Percentiles rank a stretch among this genome's conserved stretches.
phyloP scores from a whole-genome alignment of 2,888 invertebrate genomes.

The Leptinotarsa juncta region DNA sequence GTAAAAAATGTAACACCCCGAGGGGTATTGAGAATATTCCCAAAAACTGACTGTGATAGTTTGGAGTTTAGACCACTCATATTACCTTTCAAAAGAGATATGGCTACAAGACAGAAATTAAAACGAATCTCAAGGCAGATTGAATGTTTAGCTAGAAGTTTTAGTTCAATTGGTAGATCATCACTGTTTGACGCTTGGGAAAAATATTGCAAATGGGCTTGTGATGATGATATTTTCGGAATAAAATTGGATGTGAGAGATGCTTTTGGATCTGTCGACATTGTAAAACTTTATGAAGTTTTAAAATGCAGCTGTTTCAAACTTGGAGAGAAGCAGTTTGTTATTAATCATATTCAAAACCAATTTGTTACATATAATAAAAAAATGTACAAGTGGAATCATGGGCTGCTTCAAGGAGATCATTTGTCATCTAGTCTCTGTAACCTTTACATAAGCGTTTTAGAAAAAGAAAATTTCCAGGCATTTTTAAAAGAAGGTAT shows the following conservation, averaged over 20 bases:
- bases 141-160: conserved; percentile 29
- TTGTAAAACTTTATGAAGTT: conserved; percentile 34
- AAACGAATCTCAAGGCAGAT: conserved; percentile 38
- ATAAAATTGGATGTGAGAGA: conserved; percentile 49
- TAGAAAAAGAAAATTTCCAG: conserved; percentile 39
- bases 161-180: conserved; percentile 24
- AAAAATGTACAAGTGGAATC: conserved; percentile 47
- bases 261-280: conserved; percentile 49
- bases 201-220: conserved; percentile 32
- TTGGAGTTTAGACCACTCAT: conserved; percentile 46
- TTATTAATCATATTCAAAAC: conserved; percentile 43
- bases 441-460: conserved; percentile 44
- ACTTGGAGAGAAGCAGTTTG: conserved; percentile 41
- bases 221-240: conserved; percentile 38
- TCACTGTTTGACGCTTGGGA: conserved; percentile 44
- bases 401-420: conserved; percentile 51
- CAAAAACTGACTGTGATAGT: conserved; percentile 40
- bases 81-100: conserved; percentile 29
- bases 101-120: conserved; percentile 21
- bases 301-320: conserved; percentile 34
- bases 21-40: conserved; percentile 46
- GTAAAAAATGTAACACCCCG: conserved; percentile 23
- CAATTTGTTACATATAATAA: conserved; percentile 45
- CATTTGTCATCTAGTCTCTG: conserved; percentile 47
- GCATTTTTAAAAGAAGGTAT: conserved; percentile 29